Evolutionary conservation across 2,113 vertebrate species (phyloP).

Genomic region (Alligator mississippiensis): DNA sequence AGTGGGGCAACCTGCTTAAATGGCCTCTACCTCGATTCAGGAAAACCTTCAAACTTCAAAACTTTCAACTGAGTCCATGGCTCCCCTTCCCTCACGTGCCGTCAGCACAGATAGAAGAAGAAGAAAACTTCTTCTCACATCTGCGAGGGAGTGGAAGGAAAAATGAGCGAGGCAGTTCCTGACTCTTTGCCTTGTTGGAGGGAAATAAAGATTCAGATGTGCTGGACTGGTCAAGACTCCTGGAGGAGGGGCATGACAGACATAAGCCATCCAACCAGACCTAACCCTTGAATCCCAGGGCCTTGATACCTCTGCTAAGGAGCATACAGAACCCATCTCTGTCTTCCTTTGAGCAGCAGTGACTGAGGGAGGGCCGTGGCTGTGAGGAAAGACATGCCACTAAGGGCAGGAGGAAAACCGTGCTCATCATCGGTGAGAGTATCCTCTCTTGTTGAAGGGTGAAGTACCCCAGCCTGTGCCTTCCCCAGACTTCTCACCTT

Average conservation of each 20-base stretch:
- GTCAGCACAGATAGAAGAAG: background rate
- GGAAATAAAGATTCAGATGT: background rate
- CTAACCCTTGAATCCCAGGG: no score
- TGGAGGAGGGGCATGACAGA: background rate
- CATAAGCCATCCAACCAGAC: no score
- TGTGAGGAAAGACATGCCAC: fast-evolving
- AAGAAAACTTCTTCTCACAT: background rate
- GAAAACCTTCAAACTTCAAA: background rate
- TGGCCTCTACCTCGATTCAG: background rate
- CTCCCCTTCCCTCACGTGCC: background rate
- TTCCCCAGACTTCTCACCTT: slow-evolving; percentile 79
- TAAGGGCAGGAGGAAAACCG: background rate
- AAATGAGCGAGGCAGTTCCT: background rate
- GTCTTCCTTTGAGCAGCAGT: background rate
- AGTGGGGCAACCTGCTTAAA: background rate
- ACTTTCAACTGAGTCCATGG: background rate
- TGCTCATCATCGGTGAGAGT: fast-evolving
- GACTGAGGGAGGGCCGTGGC: background rate
- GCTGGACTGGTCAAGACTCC: background rate
- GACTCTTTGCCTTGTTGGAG: background rate
- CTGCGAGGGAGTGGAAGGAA: background rate
- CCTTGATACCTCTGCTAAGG: background rate
- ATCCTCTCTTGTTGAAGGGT: background rate
- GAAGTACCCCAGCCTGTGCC: background rate
- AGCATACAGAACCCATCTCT: background rate